These are phyloP conservation scores for Myiagra hebetior DNA, from an alignment of 2,113 vertebrate species.

Conservation along the genomic window DNA sequence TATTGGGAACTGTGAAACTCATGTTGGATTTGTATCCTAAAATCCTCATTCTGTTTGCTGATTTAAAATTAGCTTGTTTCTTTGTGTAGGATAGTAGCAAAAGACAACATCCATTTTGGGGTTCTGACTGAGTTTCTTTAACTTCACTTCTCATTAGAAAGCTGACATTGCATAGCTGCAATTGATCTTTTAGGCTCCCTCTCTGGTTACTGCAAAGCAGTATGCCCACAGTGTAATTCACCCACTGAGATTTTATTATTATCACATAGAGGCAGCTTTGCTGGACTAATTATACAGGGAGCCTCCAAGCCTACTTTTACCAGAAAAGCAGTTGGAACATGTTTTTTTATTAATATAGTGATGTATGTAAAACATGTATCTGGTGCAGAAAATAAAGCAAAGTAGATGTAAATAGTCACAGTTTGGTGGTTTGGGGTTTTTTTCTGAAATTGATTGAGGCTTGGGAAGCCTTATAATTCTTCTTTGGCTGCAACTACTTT, in stretches of 20 bases:
- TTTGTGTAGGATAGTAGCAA: not conserved
- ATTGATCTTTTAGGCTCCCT: not conserved
- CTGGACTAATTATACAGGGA: not conserved
- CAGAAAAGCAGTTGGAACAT: not conserved
- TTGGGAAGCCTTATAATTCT: not conserved
- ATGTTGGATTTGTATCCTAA: not conserved
- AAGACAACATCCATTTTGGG: not conserved
- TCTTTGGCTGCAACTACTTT: not conserved
- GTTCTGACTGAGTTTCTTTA: not conserved
- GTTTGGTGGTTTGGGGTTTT: not conserved
- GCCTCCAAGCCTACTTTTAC: not conserved
- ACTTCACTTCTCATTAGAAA: not conserved
- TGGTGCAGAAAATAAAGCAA: not conserved
- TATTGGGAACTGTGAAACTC: not conserved
- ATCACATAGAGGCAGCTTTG: not conserved
- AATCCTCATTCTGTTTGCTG: not conserved
- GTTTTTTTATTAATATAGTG: not conserved
- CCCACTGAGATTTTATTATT: not conserved
- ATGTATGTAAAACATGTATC: not conserved
- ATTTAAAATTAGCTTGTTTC: not conserved
- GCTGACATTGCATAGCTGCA: not conserved
- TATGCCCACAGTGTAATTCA: not conserved
- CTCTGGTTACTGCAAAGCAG: not conserved
- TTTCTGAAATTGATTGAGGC: not conserved
- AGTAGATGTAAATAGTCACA: not conserved